phyloP scores from a whole-genome alignment of 23 tunicate genomes.

The Diplosoma virens region DNA sequence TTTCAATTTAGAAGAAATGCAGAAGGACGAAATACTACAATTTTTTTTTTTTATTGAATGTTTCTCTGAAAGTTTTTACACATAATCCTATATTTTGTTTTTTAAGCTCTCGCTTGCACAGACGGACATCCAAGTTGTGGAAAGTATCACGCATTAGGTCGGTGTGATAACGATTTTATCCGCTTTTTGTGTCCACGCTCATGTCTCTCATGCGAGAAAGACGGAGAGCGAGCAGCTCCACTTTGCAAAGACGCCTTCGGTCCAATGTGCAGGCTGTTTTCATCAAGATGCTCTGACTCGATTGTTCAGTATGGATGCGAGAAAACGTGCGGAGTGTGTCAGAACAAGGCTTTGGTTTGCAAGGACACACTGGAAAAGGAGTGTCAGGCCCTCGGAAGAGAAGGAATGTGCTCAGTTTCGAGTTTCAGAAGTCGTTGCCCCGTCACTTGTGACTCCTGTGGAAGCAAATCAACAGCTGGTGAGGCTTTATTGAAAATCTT shows the following conservation, averaged over 20 bases:
- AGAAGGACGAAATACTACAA: too few species aligned
- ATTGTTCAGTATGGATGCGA: slow-evolving; percentile 10
- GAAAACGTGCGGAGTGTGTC: slow-evolving; percentile 40
- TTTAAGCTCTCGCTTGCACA: slow-evolving; percentile 23
- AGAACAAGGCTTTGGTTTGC: neutral
- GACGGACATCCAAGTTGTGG: slow-evolving; percentile 38
- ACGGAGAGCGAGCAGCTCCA: neutral
- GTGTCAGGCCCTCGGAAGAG: neutral
- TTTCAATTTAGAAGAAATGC: too few species aligned
- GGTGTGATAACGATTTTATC: slow-evolving; percentile 31
- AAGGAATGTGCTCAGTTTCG: slow-evolving; percentile 13
- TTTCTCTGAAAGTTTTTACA: too few species aligned
- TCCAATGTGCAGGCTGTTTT: slow-evolving; percentile 5
- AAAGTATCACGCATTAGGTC: slow-evolving; percentile 23
- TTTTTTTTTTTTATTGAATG: too few species aligned
- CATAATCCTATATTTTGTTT: too few species aligned
- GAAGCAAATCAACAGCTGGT: neutral
- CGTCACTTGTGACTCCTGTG: slow-evolving; percentile 48
- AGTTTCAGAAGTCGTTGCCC: slow-evolving; percentile 23
- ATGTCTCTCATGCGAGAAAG: slow-evolving; percentile 47
- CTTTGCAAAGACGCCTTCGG: slow-evolving; percentile 28
- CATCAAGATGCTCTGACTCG: slow-evolving; percentile 21
- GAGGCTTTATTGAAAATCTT: neutral
- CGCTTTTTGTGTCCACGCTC: slow-evolving; percentile 46
- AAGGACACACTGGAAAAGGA: slow-evolving; percentile 1